Percentiles rank a stretch among this genome's conserved stretches.
Evolutionary conservation across 2,113 vertebrate genomes (phyloP).

Genomic region (Oncorhynchus tshawytscha): DNA sequence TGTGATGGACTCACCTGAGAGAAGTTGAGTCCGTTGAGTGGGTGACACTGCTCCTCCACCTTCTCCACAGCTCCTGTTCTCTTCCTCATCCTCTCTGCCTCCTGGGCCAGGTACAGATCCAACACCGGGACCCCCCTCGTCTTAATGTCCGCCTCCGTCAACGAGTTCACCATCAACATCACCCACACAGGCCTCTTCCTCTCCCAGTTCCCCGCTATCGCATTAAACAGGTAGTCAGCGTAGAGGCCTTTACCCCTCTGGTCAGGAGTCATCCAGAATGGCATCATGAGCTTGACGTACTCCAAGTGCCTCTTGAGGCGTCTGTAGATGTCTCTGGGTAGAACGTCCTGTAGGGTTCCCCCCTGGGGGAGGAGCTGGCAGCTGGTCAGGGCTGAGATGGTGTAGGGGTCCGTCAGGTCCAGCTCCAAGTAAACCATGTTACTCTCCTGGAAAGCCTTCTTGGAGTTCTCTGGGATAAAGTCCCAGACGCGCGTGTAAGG

Average conservation of each 20-base stretch:
- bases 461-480: constrained; percentile 86
- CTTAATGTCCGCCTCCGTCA: constrained; percentile 85
- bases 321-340: constrained; percentile 81
- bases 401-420: constrained; percentile 85
- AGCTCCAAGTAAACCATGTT: constrained; percentile 85
- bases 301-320: constrained; percentile 84
- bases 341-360: constrained; percentile 82
- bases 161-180: constrained; percentile 90
- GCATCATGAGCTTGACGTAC: constrained; percentile 89
- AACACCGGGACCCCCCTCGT: constrained; percentile 81
- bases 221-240: constrained; percentile 88
- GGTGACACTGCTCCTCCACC: constrained; percentile 90
- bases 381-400: constrained; percentile 82
- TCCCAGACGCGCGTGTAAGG: constrained; percentile 88
- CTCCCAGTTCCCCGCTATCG: constrained; percentile 89
- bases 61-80: constrained; percentile 85
- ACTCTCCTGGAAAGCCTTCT: constrained; percentile 86
- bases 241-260: constrained; percentile 85
- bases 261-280: constrained; percentile 87
- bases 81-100: constrained; percentile 85
- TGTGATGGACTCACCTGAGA: constrained; percentile 79
- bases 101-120: constrained; percentile 88
- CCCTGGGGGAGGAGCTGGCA: constrained; percentile 86
- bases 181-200: constrained; percentile 86
- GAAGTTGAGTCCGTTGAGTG: constrained; percentile 85